phyloP scores from a whole-genome alignment of 2,797 vertebrate species.

The Harpagifer antarcticus region DNA sequence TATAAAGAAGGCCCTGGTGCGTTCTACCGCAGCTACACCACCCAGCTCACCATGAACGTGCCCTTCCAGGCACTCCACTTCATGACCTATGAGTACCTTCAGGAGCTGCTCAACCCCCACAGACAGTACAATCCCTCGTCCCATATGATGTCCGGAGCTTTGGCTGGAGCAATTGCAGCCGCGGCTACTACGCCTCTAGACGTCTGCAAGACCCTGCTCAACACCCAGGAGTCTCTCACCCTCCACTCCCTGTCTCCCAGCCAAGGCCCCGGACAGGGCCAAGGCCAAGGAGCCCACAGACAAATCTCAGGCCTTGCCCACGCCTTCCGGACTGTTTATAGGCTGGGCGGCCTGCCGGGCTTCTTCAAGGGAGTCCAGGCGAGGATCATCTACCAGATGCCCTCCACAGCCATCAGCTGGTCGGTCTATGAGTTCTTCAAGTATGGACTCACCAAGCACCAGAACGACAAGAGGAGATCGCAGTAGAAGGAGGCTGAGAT shows the following conservation, averaged over 20 bases:
- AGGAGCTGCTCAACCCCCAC: slow-evolving; percentile 96
- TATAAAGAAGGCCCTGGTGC: slow-evolving; percentile 91
- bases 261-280: slow-evolving; percentile 43
- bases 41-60: slow-evolving; percentile 99
- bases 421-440: slow-evolving; percentile 99
- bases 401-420: slow-evolving; percentile 98
- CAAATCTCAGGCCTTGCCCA: slow-evolving; percentile 96
- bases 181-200: slow-evolving; percentile 96
- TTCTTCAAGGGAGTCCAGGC: slow-evolving; percentile 98
- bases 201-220: slow-evolving; percentile 98
- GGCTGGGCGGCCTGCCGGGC: slow-evolving; percentile 94
- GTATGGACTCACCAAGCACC: slow-evolving; percentile 94
- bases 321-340: slow-evolving; percentile 98
- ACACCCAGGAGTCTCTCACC: slow-evolving; percentile 95
- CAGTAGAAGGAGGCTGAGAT: slow-evolving; percentile 70
- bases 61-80: slow-evolving; percentile 99
- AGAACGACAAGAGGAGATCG: slow-evolving; percentile 86
- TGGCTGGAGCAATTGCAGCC: slow-evolving; percentile 95
- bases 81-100: slow-evolving; percentile 98
- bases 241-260: slow-evolving; percentile 66
- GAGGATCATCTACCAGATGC: slow-evolving; percentile 97
- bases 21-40: slow-evolving; percentile 99
- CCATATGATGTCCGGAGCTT: slow-evolving; percentile 93
- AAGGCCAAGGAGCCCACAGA: slow-evolving; percentile 90
- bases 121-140: slow-evolving; percentile 97